Evolutionary conservation across 2,113 vertebrate genomes (phyloP).

Genomic region (Thamnaconus septentrionalis): DNA sequence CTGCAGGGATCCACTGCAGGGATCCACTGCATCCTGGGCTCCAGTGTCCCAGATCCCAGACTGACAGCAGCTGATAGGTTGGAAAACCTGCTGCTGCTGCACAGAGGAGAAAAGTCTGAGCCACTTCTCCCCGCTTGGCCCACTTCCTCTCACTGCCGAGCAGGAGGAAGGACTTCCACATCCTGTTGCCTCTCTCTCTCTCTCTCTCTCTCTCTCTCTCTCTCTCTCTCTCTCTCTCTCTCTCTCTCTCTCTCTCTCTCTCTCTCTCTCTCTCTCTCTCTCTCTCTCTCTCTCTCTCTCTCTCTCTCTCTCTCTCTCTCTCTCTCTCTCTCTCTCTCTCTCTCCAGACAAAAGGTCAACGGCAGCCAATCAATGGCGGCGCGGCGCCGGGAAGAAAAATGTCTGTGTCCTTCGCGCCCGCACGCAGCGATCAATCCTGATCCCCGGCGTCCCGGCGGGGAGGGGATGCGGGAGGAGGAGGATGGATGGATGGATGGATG

Average conservation of each 20-base stretch:
- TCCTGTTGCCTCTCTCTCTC: no score
- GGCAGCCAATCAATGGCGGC: slow-evolving; percentile 37
- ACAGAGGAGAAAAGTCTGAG: slow-evolving; percentile 29
- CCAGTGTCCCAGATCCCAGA: no score
- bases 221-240: no score
- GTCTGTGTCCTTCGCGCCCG: not conserved
- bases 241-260: no score
- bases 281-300: no score
- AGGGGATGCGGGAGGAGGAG: slow-evolving; percentile 13
- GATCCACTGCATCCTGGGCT: no score
- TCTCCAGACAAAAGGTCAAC: slow-evolving; percentile 40
- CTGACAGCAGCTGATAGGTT: no score
- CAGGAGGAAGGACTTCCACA: slow-evolving; percentile 46
- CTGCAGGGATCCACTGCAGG: no score
- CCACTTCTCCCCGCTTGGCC: slow-evolving; percentile 2
- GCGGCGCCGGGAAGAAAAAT: slow-evolving; percentile 16
- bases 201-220: no score
- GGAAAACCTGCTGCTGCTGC: no score
- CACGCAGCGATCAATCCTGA: slow-evolving; percentile 49
- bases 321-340: slow-evolving; percentile 1
- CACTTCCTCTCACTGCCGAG: slow-evolving; percentile 44
- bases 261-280: no score
- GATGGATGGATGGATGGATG: slow-evolving; percentile 12
- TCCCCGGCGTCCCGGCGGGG: slow-evolving; percentile 39
- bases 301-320: no score